Evolutionary conservation across 2,797 vertebrate genomes (phyloP), one percentile per base, ranked within the genome.

Genomic region (Labeo calbasu): DNA sequence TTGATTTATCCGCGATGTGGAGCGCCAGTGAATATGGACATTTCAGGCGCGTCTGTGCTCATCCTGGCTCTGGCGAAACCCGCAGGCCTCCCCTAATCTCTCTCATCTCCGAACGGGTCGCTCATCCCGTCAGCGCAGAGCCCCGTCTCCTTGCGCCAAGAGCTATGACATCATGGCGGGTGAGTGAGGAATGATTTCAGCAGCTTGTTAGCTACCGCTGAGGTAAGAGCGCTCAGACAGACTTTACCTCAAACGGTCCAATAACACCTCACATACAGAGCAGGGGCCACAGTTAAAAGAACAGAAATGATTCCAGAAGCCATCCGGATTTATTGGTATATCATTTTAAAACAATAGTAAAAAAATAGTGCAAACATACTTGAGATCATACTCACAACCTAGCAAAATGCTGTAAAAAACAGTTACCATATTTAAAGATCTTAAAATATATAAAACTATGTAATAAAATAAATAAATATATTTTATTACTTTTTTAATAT

Each of bases 111-210:
- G 51, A 75, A 79, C 3, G 51, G 19, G 83, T 77, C 43, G 13
- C 80, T 63, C 73, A 57, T 53, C 68, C 55, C 21, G 50, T 36
- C 19, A 63, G 61, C 23, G 25, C 61, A 63, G 69, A 25, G 46
- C 43, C 43, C 10, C 76, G 12, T 13, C 25, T 40, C 11, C 28
- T 59, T 36, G 3, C 13, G 76, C 82, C 86, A 84, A 65, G 28
- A 51, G 36, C 36, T 61, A 84, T 88, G 85, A 90, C 86, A 87
- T 89, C 85, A 88, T 79, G 63, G 69, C 69, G 66, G 71, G 77
- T 3, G 79, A 68, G 80, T n/a, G 32, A 73, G 68, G 59, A 82
- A 84, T 76, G 86, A 79, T 86, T 85, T 86, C 77, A 89, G 61
- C 63, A 57, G 83, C 79, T 79, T 59, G 81, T 87, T 80, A 87